Base-by-base conservation (phyloP, 2,797 vertebrate genomes). In the Anableps anableps region DNA sequence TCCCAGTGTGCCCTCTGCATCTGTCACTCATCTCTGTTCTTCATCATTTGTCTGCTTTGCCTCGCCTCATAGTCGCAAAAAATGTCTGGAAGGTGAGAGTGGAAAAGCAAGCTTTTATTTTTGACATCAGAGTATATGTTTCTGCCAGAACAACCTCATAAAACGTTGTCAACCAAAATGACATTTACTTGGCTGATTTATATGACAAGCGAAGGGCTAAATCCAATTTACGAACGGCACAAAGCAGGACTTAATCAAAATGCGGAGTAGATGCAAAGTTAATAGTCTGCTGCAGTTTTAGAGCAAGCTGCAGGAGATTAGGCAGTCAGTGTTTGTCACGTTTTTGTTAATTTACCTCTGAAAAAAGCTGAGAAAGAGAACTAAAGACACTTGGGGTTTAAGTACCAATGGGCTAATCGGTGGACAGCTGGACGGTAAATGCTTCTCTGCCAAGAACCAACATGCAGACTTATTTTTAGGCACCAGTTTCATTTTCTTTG, bases 61-160 rank as follows among this genome's bases (percentile, higher is more conserved):
- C 82, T 88, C 31, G 6, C 78, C 79, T 92, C 77, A 81, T 83
- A 29, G 43, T 4, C n/a, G n/a, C 26, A 48, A 73, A 83, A 84
- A 88, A 85, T 72, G 53, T 83, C 88, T 90, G 84, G 84, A 93
- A 89, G 90, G 77, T 70, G 78, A 79, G 14, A 73, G 5, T 64
- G 31, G 7, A 76, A 48, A 36, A 80, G 80, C 0, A 48, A 68
- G 78, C 60, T 51, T 72, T 60, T 36, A 10, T 64, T 50, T 85
- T 81, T 81, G 50, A 85, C 81, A 77, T 85, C 45, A 45, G 31
- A 87, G 72, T 78, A 77, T 55, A 80, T 3, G n/a, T 78, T 82
- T 77, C 62, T 80, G 68, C 58, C 78, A 45, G 76, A 81, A 26
- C 36, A 58, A 50, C 21, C 60, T 83, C 76, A 38, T 70, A 76